Evolutionary conservation across 2,888 invertebrate species (phyloP).

Genomic region (Agrochola macilenta): DNA sequence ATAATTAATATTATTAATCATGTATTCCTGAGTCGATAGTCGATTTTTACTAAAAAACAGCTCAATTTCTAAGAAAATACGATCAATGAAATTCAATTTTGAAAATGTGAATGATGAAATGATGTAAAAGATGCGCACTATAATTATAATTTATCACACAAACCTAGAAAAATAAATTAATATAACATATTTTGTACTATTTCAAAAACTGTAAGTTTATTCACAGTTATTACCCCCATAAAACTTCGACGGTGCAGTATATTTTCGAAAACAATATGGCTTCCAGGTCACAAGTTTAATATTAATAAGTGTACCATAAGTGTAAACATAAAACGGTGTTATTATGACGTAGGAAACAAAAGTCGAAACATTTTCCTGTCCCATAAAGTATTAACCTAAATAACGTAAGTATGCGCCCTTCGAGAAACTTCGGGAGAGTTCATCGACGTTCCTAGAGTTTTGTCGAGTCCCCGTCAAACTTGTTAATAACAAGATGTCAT

Average conservation of each 20-base stretch:
- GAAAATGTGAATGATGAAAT: too few relatives aligned
- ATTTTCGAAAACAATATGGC: slow-evolving; percentile 33
- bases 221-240: neutral
- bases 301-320: slow-evolving; percentile 51
- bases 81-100: neutral
- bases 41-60: neutral
- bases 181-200: neutral
- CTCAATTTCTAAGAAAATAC: neutral
- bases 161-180: neutral
- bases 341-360: slow-evolving; percentile 56
- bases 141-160: neutral
- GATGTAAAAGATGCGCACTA: neutral
- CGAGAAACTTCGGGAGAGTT: slow-evolving; percentile 62
- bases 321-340: slow-evolving; percentile 56
- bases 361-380: slow-evolving; percentile 52
- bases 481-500: slow-evolving; percentile 67
- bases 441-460: slow-evolving; percentile 60
- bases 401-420: slow-evolving; percentile 60
- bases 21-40: neutral
- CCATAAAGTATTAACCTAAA: slow-evolving; percentile 66
- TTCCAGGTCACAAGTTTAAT: slow-evolving; percentile 48
- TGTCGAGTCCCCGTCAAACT: slow-evolving; percentile 65
- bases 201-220: neutral
- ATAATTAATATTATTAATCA: neutral
- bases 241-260: slow-evolving; percentile 19